phyloP scores from a whole-genome alignment of 2,797 vertebrate species.

The Enteromius argenteus region DNA sequence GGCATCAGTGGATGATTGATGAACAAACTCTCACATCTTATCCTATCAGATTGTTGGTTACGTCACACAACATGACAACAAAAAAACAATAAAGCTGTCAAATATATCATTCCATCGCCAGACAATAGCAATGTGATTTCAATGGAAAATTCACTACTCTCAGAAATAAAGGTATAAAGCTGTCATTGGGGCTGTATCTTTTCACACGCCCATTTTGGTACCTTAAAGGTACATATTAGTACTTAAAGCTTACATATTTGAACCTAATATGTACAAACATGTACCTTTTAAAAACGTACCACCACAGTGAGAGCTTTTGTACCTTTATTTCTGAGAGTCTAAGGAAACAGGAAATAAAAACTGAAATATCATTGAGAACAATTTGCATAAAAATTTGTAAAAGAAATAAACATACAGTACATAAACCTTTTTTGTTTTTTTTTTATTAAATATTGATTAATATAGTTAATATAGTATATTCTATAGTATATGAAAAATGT shows the following conservation, averaged over 20 bases:
- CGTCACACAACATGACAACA: background rate
- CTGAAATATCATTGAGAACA: background rate
- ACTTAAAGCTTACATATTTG: too few species aligned
- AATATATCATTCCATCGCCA: background rate
- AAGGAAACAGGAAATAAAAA: background rate
- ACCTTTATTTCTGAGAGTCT: too few species aligned
- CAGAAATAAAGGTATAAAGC: too few species aligned
- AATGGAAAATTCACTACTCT: background rate
- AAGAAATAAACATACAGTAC: background rate
- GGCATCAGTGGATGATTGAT: slow-evolving; percentile 48
- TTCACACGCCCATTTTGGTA: too few species aligned
- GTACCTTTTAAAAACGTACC: too few species aligned
- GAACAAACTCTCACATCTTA: slow-evolving; percentile 39
- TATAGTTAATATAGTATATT: too few species aligned
- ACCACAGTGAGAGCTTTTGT: too few species aligned
- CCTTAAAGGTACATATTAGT: too few species aligned
- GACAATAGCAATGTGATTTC: background rate
- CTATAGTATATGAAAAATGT: too few species aligned
- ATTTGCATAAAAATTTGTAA: background rate
- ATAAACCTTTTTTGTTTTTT: background rate
- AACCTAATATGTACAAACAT: too few species aligned
- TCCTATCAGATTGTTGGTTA: background rate
- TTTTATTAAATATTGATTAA: too few species aligned
- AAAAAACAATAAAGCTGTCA: background rate
- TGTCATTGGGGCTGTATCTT: too few species aligned